Conservation (phyloP, 1,140 invertebrate genomes). For the Tachypleus tridentatus region DNA sequence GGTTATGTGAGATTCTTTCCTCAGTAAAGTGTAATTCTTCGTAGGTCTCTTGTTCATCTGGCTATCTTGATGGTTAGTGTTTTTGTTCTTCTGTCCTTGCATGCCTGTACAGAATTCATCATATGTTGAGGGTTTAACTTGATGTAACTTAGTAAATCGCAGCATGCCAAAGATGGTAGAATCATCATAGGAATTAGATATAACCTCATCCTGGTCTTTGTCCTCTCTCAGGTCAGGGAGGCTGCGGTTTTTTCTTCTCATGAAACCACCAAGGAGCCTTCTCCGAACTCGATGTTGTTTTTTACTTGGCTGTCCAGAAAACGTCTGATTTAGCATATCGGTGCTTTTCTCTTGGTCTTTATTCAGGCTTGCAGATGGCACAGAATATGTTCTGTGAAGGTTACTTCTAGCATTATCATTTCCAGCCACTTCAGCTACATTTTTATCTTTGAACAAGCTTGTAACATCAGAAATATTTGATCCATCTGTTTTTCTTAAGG, state of each 20-base stretch:
- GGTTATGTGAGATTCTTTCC: no score
- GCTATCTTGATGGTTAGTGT: no score
- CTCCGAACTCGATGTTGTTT: slow-evolving; percentile 82
- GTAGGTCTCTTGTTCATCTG: no score
- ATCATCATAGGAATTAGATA: slow-evolving; percentile 18
- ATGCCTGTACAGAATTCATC: no score
- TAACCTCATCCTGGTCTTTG: slow-evolving; percentile 34
- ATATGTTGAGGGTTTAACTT: no score
- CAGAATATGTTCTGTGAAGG: slow-evolving; percentile 21
- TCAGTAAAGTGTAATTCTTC: no score
- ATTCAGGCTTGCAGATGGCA: slow-evolving; percentile 10
- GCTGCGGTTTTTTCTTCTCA: slow-evolving; percentile 72
- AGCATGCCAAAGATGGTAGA: background rate
- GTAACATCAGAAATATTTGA: background rate
- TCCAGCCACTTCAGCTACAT: slow-evolving; percentile 1
- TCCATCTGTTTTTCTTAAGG: background rate
- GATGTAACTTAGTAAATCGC: no score
- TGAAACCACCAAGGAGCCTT: slow-evolving; percentile 79
- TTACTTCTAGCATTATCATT: slow-evolving; percentile 18
- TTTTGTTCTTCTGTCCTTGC: no score
- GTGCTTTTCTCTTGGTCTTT: slow-evolving; percentile 40
- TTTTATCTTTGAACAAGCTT: slow-evolving; percentile 8
- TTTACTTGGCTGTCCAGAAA: slow-evolving; percentile 43
- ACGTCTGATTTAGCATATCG: slow-evolving; percentile 12
- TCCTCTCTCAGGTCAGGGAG: slow-evolving; percentile 75